Base-by-base conservation (phyloP, 2,797 vertebrate genomes). In the Austrolebias charrua region DNA sequence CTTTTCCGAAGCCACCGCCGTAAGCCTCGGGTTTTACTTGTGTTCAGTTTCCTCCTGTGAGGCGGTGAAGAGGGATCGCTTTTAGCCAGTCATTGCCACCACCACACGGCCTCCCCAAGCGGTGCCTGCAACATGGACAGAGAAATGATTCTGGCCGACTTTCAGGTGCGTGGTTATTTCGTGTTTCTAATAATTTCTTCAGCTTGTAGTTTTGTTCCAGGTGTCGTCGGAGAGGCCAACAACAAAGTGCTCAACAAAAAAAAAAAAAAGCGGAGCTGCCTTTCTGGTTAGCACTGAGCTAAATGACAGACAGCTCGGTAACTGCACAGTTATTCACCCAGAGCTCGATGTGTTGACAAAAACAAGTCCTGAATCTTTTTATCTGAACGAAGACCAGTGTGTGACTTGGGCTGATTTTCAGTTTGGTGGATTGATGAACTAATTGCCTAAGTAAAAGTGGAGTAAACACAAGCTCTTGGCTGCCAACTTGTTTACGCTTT, bases 141-240 rank as follows among this genome's bases (percentile, higher is more conserved):
- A 90, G 98, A 99, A 85, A 98, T 99, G 95, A 98, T 99, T 80
- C 78, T 99, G 91, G 98, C 98, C 73, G 96, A 99, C 90, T 99
- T 99, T 94, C 98, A 99, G 97, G 97, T 96, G 82, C 79, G 91
- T 92, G 52, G 69, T 43, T 18, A 55, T 59, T 74, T 6, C 43
- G 6, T 63, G 48, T 51, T 15, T 18, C 9, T 1, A 6, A 15
- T 24, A n/a, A 56, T 15, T 4, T 19, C 1, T 13, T 1, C 8
- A 10, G 10, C 2, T 3, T 14, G 33, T 13, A 18, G 42, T 24
- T 7, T 29, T 19, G 0, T 47, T 52, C 42, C 19, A 9, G 29
- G 5, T 24, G 33, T n/a, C 51, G 76, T 52, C 51, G 38, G 38
- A 40, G 12, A 40, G 12, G 63, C 28, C 64, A 46, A 51, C 3